Base-by-base conservation (phyloP, 2,113 vertebrate genomes). In the Callaeas wilsoni region DNA sequence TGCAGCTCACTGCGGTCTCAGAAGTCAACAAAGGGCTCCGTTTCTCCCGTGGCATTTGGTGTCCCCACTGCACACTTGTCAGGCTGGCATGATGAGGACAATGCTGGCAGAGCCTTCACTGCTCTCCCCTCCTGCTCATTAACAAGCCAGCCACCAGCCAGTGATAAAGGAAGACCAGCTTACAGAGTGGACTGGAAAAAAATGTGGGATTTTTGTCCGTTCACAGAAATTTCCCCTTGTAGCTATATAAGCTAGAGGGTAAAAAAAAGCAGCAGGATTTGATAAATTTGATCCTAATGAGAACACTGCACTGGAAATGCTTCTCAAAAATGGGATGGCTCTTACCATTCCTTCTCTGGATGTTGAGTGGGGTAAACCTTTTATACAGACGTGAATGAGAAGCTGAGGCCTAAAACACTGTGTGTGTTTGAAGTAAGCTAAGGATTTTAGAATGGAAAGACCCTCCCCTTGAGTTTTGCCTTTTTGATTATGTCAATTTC, bases 81-180 rank as follows among this genome's bases (percentile, higher is more conserved):
- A 62, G 88, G 46, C 29, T 47, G 21, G 7, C 2, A 5, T 19
- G 69, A 32, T 4, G 5, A 60, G 29, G 49, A 47, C 20, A 39
- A n/a, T 1, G 0, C 23, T 87, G 42, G 17, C 12, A 71, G 41
- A 14, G 2, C 49, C 20, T 76, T 76, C 5, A 1, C 35, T 39
- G 63, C 29, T n/a, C 14, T 70, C 29, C 41, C 0, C 10, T 17
- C 13, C 57, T 3, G 1, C 10, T 10, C 3, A 4, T 56, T 21
- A 56, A 46, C 10, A 22, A 56, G 33, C 6, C 65, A 53, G 20
- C 26, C 33, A n/a, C 19, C 70, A 73, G 41, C 1, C 4, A 42
- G 42, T 1, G 1, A 8, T n/a, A 29, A 44, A 77, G 49, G 27
- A 76, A 84, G 41, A 59, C 0, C 4, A 62, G 12, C 21, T 81